Evolutionary conservation across 2,888 invertebrate genomes (phyloP).

Genomic region (Thera britannica): DNA sequence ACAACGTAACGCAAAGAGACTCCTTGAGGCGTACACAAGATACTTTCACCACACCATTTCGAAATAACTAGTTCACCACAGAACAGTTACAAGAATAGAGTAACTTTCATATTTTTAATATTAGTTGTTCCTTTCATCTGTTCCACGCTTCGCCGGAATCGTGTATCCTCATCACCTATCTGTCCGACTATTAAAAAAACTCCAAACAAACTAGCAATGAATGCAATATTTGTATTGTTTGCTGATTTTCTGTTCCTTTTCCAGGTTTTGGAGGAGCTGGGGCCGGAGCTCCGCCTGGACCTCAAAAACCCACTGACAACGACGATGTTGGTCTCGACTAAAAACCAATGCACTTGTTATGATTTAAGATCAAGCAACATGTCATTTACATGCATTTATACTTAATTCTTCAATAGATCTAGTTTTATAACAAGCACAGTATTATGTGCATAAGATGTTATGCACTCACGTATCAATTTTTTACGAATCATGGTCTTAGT

Average conservation of each 20-base stretch:
- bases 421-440: slow-evolving; percentile 10
- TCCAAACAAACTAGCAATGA: no score
- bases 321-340: slow-evolving; percentile 89
- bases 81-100: no score
- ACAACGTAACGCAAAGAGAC: no score
- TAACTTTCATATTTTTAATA: no score
- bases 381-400: slow-evolving; percentile 15
- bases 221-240: no score
- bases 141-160: no score
- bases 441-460: neutral
- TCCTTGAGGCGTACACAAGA: no score
- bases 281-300: slow-evolving; percentile 54
- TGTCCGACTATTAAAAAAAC: no score
- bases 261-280: slow-evolving; percentile 66
- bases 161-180: no score
- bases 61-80: no score
- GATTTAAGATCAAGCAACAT: slow-evolving; percentile 24
- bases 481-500: slow-evolving; percentile 24
- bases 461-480: neutral
- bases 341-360: slow-evolving; percentile 32
- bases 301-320: slow-evolving; percentile 78
- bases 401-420: neutral
- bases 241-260: slow-evolving; percentile 19
- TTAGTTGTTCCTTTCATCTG: no score
- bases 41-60: no score